Conservation (phyloP, 2,797 vertebrate genomes). For the Chaetodon trifasciatus region DNA sequence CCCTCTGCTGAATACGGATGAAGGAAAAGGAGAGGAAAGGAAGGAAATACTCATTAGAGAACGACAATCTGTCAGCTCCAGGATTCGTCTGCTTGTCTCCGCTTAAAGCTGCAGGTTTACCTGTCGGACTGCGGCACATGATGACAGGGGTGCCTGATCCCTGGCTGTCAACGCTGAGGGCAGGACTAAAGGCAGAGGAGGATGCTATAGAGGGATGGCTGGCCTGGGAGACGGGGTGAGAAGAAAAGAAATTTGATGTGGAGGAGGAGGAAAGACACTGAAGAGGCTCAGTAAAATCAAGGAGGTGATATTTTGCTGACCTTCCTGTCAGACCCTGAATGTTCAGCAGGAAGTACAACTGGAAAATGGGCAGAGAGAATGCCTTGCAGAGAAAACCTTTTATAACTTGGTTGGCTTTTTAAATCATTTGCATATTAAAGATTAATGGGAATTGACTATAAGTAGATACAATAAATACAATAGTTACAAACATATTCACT, state of each 20-base stretch:
- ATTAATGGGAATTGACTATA: too few relatives aligned
- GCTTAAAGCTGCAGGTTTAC: conserved; percentile 66
- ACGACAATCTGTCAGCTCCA: neutral
- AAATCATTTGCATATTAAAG: neutral
- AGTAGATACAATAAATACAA: neutral
- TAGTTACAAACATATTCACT: neutral
- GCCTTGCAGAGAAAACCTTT: neutral
- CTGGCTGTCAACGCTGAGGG: conserved; percentile 88
- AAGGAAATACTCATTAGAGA: neutral
- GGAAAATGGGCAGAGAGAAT: neutral
- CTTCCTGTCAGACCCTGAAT: neutral
- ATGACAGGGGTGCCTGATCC: conserved; percentile 90
- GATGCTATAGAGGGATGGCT: conserved; percentile 88
- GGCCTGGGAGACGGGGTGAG: conserved; percentile 78
- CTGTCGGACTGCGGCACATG: conserved; percentile 95
- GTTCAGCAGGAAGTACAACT: neutral
- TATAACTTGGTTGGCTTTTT: neutral
- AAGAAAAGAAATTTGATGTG: neutral
- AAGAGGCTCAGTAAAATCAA: neutral
- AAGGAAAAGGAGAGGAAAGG: neutral
- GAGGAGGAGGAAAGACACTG: neutral
- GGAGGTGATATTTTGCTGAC: neutral
- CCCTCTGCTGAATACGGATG: conserved; percentile 77
- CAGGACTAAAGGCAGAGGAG: conserved; percentile 88
- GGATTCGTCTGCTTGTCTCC: neutral